These are phyloP conservation scores for Alsophila aescularia DNA, from an alignment of 2,888 invertebrate genomes.

Conservation along the genomic window DNA sequence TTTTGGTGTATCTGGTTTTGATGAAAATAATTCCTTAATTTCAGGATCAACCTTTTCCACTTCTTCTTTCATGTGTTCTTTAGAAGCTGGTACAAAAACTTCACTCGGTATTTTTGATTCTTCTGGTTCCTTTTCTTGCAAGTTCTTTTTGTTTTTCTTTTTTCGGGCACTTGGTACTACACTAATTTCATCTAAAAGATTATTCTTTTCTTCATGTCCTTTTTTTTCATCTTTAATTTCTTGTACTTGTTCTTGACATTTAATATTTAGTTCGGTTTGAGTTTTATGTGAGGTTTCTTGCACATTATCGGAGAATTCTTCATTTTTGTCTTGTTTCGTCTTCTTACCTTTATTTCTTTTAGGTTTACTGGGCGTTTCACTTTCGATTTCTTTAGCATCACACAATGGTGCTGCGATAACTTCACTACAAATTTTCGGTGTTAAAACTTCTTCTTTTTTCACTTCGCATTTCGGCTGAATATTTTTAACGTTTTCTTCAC, in stretches of 20 bases:
- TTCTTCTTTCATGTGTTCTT: constrained; percentile 10
- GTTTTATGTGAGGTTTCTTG: constrained; percentile 11
- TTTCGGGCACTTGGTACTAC: constrained; percentile 61
- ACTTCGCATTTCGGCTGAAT: constrained; percentile 37
- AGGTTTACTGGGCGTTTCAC: constrained; percentile 72
- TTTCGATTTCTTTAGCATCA: constrained; percentile 39
- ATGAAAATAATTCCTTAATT: constrained; percentile 20
- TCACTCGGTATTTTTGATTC: constrained; percentile 20
- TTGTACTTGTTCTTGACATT: constrained; percentile 5
- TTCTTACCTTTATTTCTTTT: constrained; percentile 77
- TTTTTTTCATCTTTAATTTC: constrained; percentile 21
- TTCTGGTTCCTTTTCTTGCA: constrained; percentile 38
- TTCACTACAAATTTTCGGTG: constrained; percentile 33
- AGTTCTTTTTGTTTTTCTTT: constrained; percentile 73
- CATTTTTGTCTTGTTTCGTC: constrained; percentile 56
- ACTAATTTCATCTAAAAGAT: constrained; percentile 10
- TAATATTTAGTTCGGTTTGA: constrained; percentile 4
- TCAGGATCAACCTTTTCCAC: constrained; percentile 28
- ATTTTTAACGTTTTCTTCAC: constrained; percentile 29
- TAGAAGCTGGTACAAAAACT: constrained; percentile 8
- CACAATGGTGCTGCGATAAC: constrained; percentile 40
- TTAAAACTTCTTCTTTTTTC: constrained; percentile 29
- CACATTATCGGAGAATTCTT: constrained; percentile 20
- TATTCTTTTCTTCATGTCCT: constrained; percentile 16
- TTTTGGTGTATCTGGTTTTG: constrained; percentile 35